A percentile compares a stretch with the other conserved stretches of the same genome.
phyloP scores from a whole-genome alignment of 2,888 invertebrate genomes.

The Nysson spinosus region DNA sequence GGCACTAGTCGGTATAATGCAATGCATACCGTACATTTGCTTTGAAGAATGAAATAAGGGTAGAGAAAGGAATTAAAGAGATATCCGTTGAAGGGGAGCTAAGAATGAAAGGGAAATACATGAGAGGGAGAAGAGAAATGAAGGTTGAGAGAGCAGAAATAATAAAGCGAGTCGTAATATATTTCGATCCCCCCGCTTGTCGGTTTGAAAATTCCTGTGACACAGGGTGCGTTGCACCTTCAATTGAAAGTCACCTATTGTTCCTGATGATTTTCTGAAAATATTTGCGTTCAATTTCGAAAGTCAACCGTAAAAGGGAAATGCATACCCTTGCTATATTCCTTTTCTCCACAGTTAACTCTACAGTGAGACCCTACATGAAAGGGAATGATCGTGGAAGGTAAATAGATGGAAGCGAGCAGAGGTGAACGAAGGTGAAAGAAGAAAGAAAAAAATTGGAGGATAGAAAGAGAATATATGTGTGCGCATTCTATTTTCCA shows the following conservation, averaged over 20 bases:
- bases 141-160: conserved; percentile 1
- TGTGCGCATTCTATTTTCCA: conserved; percentile 33
- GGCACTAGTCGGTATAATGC: conserved; percentile 11
- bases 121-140: conserved; percentile 2
- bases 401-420: conserved; percentile 4
- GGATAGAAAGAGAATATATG: conserved; percentile 9
- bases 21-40: background rate
- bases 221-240: background rate
- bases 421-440: background rate
- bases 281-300: conserved; percentile 40
- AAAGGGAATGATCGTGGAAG: background rate
- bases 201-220: conserved; percentile 2
- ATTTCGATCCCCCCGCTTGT: conserved; percentile 1
- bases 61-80: conserved; percentile 26
- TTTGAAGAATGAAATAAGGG: background rate
- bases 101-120: background rate
- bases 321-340: background rate
- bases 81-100: background rate
- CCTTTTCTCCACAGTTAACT: too few relatives aligned
- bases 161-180: conserved; percentile 13
- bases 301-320: background rate
- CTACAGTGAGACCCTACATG: background rate
- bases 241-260: background rate
- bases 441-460: conserved; percentile 10
- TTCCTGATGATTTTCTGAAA: conserved; percentile 14